phyloP scores from a whole-genome alignment of 2,888 invertebrate genomes.

The Pristionchus fissidentatus region DNA sequence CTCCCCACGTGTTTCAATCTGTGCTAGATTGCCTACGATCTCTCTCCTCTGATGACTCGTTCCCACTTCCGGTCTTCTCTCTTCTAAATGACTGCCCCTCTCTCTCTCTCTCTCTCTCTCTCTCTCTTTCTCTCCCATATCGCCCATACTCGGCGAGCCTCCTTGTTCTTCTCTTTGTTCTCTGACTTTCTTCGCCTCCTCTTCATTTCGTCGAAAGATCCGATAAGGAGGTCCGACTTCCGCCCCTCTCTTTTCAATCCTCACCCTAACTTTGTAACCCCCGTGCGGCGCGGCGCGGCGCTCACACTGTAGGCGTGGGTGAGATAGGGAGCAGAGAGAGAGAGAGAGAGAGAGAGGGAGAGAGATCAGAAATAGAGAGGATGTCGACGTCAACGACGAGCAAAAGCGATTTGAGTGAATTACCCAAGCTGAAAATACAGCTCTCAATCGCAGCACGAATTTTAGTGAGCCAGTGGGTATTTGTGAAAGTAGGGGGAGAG shows the following conservation, averaged over 20 bases:
- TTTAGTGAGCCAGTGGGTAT: too few species aligned
- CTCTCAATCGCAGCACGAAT: too few species aligned
- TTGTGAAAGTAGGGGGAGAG: too few species aligned
- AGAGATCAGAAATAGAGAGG: too few species aligned
- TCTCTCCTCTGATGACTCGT: not conserved
- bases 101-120: not conserved
- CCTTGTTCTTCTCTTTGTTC: not conserved
- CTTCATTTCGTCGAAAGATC: slow-evolving; percentile 4
- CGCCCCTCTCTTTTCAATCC: not conserved
- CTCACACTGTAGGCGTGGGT: too few species aligned
- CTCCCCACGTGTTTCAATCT: not conserved
- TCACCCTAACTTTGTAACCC: too few species aligned
- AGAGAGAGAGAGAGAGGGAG: too few species aligned
- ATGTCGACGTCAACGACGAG: too few species aligned
- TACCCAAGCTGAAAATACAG: too few species aligned
- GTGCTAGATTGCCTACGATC: not conserved
- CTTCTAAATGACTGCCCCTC: slow-evolving; percentile 22
- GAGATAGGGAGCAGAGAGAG: too few species aligned
- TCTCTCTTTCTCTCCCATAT: not conserved
- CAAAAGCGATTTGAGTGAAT: too few species aligned
- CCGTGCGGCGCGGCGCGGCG: too few species aligned
- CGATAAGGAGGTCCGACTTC: not conserved
- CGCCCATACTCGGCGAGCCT: not conserved
- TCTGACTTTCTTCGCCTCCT: slow-evolving; percentile 25
- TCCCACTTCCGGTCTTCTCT: not conserved